phyloP scores from a whole-genome alignment of 2,113 vertebrate species.

The Theropithecus gelada region DNA sequence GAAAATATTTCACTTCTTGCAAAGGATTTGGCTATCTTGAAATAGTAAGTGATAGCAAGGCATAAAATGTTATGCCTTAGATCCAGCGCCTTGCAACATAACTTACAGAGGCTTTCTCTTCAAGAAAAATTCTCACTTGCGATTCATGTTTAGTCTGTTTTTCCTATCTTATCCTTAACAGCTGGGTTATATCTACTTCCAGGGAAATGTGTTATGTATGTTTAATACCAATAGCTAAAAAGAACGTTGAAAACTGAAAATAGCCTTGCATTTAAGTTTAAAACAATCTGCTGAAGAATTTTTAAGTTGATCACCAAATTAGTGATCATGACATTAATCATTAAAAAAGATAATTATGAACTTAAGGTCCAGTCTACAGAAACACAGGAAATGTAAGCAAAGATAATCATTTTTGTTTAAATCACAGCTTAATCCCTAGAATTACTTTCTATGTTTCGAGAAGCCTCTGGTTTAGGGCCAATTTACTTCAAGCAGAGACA shows the following conservation, averaged over 20 bases:
- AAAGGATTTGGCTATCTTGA: constrained; percentile 53
- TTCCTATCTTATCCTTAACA: constrained; percentile 78
- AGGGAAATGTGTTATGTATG: constrained; percentile 80
- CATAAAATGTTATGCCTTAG: constrained; percentile 69
- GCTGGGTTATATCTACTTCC: constrained; percentile 78
- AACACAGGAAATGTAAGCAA: constrained; percentile 4
- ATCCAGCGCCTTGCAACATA: constrained; percentile 53
- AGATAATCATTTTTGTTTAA: constrained; percentile 42
- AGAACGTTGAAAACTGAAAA: constrained; percentile 79
- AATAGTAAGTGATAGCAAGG: constrained; percentile 32
- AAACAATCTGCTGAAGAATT: constrained; percentile 68
- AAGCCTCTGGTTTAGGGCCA: background rate
- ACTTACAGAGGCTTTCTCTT: constrained; percentile 74
- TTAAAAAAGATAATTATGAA: constrained; percentile 44
- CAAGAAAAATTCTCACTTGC: constrained; percentile 75
- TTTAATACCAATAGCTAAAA: constrained; percentile 81
- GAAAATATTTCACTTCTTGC: constrained; percentile 57
- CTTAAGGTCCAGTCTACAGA: background rate
- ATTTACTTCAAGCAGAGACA: background rate
- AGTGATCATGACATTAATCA: constrained; percentile 45
- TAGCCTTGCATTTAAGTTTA: constrained; percentile 69
- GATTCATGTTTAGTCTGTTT: constrained; percentile 78
- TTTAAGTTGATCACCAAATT: constrained; percentile 57
- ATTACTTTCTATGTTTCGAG: background rate
- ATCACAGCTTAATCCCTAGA: constrained; percentile 1